Evolutionary conservation across 2,797 vertebrate species (phyloP).

Genomic region (Gallinago solitaria): DNA sequence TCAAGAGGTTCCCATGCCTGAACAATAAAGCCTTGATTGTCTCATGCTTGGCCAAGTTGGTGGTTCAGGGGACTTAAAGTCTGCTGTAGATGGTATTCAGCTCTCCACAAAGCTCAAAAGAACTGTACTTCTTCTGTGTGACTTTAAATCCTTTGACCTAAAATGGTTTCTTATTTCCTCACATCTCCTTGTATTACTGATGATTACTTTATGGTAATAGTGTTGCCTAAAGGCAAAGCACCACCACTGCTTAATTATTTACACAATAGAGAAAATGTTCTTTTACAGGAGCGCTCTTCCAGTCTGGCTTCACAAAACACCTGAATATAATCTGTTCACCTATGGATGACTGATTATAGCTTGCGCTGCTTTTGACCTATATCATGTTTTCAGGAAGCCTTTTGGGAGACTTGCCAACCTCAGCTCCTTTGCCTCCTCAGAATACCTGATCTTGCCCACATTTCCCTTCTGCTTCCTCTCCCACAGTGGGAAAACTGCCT

Average conservation of each 20-base stretch:
- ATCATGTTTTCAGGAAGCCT: not conserved
- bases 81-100: not conserved
- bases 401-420: not conserved
- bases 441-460: not conserved
- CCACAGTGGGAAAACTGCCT: rapidly evolving
- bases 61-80: not conserved
- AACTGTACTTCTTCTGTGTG: not conserved
- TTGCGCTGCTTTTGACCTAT: not conserved
- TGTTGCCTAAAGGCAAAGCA: slow-evolving; percentile 1
- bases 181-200: not conserved
- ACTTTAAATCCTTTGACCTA: not conserved
- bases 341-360: not conserved
- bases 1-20: not conserved
- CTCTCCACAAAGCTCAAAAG: not conserved
- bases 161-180: not conserved
- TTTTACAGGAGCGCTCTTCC: not conserved
- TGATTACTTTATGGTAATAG: not conserved
- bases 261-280: not conserved
- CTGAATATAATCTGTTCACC: not conserved
- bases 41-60: not conserved
- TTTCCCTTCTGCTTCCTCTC: not conserved
- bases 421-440: not conserved
- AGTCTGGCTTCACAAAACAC: not conserved
- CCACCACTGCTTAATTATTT: not conserved
- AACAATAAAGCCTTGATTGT: not conserved